Base-by-base conservation (phyloP, 2,888 invertebrate species). In the Drosophila mimica region DNA sequence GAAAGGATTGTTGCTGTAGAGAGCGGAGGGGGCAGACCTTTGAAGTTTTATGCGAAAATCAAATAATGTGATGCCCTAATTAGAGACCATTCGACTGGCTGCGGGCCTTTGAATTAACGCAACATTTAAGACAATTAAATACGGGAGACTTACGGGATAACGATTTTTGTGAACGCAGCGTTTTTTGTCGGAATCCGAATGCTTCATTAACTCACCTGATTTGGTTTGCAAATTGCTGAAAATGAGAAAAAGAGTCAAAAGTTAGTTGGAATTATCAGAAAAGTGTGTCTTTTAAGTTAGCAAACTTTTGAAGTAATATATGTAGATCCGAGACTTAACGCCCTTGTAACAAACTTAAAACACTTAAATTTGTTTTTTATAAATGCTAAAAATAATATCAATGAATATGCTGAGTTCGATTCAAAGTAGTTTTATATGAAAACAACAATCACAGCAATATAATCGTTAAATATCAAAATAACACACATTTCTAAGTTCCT, bases 221-320 rank as follows among this genome's bases (percentile, higher is more conserved):
- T 84, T 77, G 64, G 33, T 63, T 75, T 52, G 70, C 77, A 70
- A 75, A 56, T 71, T 63, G 57, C 84, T 89, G 82, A 11, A 58
- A 51, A 43, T 53, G 20, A 71, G n/a, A 63, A 36, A 28, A 36
- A 33, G 15, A 20, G 33, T 52, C 11, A 48, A 36, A 4, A 58
- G 48, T 70, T 56, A 70, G 60, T 56, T 33, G 33, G 7, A 46
- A 46, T 20, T 38, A 7, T 15, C 33, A n/a, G 13, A 17, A 13
- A 48, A 30, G n/a, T 49, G 25, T 28, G 13, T 20, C 0, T 4
- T 25, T 46, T 25, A 46, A 46, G 1, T 25, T 31, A 13, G 5
- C 6, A 9, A 17, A 28, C 36, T 28, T 8, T 36, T 28, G 1
- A 38, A 28, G 6, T n/a, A 17, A 25, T 8, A 34, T 34, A 33